These are phyloP conservation scores for Syngnathoides biaculeatus DNA, from an alignment of 2,113 vertebrate species.

Conservation along the genomic window DNA sequence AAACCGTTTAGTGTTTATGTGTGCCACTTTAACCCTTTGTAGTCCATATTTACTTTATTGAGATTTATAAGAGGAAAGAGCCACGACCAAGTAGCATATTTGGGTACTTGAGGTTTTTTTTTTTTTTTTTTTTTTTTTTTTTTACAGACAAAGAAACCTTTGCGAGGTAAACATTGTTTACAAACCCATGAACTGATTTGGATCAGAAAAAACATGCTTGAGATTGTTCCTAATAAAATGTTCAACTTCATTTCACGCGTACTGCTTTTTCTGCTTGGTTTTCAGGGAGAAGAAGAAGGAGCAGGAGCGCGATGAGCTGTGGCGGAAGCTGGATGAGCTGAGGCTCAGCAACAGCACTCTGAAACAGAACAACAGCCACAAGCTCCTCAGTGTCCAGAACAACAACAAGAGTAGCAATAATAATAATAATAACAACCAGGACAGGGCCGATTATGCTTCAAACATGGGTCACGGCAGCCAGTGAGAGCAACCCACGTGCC, in stretches of 20 bases:
- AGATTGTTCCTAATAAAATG: too few relatives aligned
- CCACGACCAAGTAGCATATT: too few relatives aligned
- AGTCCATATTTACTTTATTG: too few relatives aligned
- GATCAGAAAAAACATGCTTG: too few relatives aligned
- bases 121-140: too few relatives aligned
- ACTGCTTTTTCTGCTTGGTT: not conserved
- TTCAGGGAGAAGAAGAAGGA: conserved; percentile 95
- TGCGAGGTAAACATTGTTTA: not conserved
- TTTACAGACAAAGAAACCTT: too few relatives aligned
- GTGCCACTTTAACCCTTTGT: too few relatives aligned
- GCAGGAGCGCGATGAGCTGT: conserved; percentile 93
- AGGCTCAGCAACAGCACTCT: conserved; percentile 74
- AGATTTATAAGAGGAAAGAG: too few relatives aligned
- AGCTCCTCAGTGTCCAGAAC: conserved; percentile 71
- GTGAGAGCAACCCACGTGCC: conserved; percentile 62
- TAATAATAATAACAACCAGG: conserved; percentile 22
- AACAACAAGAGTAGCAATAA: conserved; percentile 58
- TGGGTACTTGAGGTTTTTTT: too few relatives aligned
- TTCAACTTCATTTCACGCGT: not conserved
- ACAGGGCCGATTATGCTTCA: conserved; percentile 17
- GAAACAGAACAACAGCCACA: conserved; percentile 82
- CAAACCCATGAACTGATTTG: too few relatives aligned
- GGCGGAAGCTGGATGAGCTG: conserved; percentile 89
- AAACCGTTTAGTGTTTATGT: too few relatives aligned
- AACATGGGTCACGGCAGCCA: not conserved